A percentile compares a stretch with the other conserved stretches of the same genome.
phyloP scores from a whole-genome alignment of 2,113 vertebrate genomes.

The Ptilorrhoa leucosticta region DNA sequence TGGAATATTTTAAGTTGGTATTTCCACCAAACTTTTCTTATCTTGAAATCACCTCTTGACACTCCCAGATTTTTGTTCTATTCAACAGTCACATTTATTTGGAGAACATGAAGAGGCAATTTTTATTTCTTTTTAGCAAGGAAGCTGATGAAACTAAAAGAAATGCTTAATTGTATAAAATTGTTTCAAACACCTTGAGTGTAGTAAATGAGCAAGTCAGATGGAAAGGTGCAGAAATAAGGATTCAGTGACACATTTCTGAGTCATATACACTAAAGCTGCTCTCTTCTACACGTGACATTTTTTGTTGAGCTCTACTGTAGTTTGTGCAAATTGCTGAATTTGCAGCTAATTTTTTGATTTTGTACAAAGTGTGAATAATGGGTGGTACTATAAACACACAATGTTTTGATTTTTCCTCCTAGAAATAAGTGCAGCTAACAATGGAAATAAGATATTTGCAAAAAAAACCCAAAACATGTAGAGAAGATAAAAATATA shows the following conservation, averaged over 20 bases:
- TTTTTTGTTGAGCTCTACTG: background rate
- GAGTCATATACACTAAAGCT: background rate
- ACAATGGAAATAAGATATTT: background rate
- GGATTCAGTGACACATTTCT: background rate
- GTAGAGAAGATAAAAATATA: background rate
- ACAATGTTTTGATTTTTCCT: background rate
- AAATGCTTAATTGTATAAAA: background rate
- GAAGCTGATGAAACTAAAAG: background rate
- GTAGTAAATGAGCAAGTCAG: background rate
- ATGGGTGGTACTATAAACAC: background rate
- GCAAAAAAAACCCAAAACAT: background rate
- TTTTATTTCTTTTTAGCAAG: background rate
- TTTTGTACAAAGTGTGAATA: background rate
- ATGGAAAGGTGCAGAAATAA: background rate
- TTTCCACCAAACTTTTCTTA: background rate
- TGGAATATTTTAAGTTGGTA: background rate
- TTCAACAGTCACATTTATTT: background rate
- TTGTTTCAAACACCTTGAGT: background rate
- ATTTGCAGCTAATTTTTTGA: constrained; percentile 43
- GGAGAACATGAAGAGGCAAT: background rate
- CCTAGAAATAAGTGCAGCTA: background rate
- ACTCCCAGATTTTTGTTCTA: background rate
- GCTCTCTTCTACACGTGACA: background rate
- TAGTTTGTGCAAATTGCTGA: constrained; percentile 13
- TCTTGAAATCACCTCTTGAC: background rate